Evolutionary conservation across 2,797 vertebrate species (phyloP), one percentile per base, ranked within the genome.

Genomic region (Agapornis canus): DNA sequence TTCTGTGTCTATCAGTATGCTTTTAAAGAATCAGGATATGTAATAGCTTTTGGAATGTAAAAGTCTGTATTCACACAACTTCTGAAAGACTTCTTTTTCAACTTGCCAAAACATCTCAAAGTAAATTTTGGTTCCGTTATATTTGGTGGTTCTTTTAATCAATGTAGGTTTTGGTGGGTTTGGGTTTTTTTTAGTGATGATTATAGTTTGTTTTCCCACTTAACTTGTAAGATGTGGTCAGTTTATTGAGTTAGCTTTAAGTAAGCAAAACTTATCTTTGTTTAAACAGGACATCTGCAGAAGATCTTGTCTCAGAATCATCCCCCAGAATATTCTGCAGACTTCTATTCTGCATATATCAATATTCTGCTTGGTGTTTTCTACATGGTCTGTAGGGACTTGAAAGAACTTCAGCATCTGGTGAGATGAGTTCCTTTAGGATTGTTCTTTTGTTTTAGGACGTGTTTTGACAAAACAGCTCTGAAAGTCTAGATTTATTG

Each of bases 351-450:
- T 27, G 98, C 99, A 12, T 99, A 99, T 97, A 98, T 99, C 97
- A 99, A 99, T 97, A 99, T 99, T 97, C 98, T 99, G 69, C 98
- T 99, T 96, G 99, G 99, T 70, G 99, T 99, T 86, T 99, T 99
- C 95, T 99, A 99, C 95, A 98, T 99, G 1, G 99, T 99, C 63
- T 99, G 99, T 94, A 98, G 99, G 79, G 99, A 99, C 97, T 98
- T 99, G 94, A 98, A 99, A 86, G 99, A 99, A 94, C 99, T 99
- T 52, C 98, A 98, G 22, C 99, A 99, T 97, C 98, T 99, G 98
- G 99, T 99, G 94, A 98, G 98, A 86, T 40, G 64, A 85, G 11
- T 23, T 82, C 17, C 45, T 73, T 80, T 52, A 56, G 31, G 29
- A 13, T 25, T 68, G 10, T 10, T 63, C 8, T 23, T 82, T 75